Evolutionary conservation across 1,140 invertebrate species (phyloP), one percentile per base, ranked within the genome.

Genomic region (Melitaea cinxia): DNA sequence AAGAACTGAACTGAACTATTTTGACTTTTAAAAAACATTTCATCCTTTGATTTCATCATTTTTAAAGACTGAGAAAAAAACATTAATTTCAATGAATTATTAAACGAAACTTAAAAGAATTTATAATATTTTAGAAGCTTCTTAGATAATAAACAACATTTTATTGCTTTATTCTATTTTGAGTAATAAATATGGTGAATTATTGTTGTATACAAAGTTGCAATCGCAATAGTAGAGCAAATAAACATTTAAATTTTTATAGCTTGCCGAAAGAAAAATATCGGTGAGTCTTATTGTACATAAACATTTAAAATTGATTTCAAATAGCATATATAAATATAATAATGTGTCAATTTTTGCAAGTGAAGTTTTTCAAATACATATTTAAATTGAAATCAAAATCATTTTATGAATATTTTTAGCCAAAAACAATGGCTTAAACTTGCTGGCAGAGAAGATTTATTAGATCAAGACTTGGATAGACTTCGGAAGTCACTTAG

Each of bases 111-210:
- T n/a, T n/a, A n/a, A n/a, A n/a, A n/a, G n/a, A n/a, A n/a, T n/a
- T n/a, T n/a, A n/a, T n/a, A n/a, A n/a, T n/a, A n/a, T n/a, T n/a
- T n/a, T n/a, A n/a, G n/a, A n/a, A n/a, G n/a, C n/a, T n/a, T n/a
- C n/a, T n/a, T n/a, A n/a, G n/a, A n/a, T n/a, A n/a, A n/a, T n/a
- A n/a, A n/a, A n/a, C n/a, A n/a, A n/a, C n/a, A n/a, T n/a, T n/a
- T n/a, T n/a, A n/a, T n/a, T n/a, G n/a, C n/a, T n/a, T n/a, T n/a
- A n/a, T n/a, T n/a, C n/a, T n/a, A n/a, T n/a, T n/a, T n/a, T n/a
- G n/a, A n/a, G n/a, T n/a, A n/a, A n/a, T n/a, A 47, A 47, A 23
- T 10, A 89, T 89, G 86, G 86, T 89, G 19, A 89, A 89, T 63
- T 86, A 89, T 66, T 89, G 86, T 50, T 88, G 84, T 52, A 82